These are phyloP conservation scores for Ceriagrion tenellum DNA, from an alignment of 2,888 invertebrate species.

Conservation along the genomic window DNA sequence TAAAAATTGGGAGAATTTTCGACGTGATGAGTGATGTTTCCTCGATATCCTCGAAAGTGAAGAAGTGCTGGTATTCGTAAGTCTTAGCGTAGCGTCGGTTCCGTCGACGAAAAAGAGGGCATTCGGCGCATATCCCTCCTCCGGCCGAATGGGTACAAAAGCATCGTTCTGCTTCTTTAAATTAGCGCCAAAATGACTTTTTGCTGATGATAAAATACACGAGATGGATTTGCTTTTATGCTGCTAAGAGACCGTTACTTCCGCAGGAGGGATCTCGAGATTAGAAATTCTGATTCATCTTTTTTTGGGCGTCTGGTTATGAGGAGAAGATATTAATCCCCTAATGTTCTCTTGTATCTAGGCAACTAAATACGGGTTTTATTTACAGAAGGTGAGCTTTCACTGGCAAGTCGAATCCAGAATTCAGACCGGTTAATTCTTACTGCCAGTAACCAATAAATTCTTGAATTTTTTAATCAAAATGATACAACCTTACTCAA, in stretches of 20 bases:
- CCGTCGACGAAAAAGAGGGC: neutral
- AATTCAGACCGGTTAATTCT: too few relatives aligned
- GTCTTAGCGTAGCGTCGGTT: neutral
- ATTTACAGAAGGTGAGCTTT: neutral
- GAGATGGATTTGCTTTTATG: neutral
- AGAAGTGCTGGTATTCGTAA: neutral
- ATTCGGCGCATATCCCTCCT: neutral
- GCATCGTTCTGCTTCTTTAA: too few relatives aligned
- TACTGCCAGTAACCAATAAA: too few relatives aligned
- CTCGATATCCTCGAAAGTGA: neutral
- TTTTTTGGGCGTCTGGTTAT: neutral
- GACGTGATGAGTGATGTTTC: neutral
- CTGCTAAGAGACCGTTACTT: neutral
- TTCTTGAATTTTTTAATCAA: too few relatives aligned
- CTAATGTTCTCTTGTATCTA: neutral
- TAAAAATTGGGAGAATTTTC: neutral
- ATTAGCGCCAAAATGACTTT: too few relatives aligned
- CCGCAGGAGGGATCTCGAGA: neutral
- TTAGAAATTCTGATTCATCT: slow-evolving; percentile 3
- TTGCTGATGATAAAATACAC: neutral
- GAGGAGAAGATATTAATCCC: neutral
- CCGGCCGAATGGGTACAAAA: neutral
- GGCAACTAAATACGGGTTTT: neutral
- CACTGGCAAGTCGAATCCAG: neutral
- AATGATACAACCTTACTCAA: too few relatives aligned